Conservation (phyloP, 1,140 invertebrate species). For the Microplitis demolitor region DNA sequence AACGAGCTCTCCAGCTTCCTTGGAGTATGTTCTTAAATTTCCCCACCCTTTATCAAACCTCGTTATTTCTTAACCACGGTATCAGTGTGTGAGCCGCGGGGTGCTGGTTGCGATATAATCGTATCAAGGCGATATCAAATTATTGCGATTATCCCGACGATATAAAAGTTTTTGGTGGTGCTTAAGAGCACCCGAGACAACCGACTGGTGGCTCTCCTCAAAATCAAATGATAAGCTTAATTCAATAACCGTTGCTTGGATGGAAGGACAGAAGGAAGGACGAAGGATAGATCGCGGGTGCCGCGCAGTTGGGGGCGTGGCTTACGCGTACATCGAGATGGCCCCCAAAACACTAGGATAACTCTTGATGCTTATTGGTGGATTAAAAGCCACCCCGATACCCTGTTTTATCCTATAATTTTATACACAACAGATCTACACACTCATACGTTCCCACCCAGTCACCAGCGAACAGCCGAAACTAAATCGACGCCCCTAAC, state of each 20-base stretch:
- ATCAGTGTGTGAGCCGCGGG: constrained; percentile 18
- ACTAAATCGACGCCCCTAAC: too few species aligned
- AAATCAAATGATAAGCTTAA: constrained; percentile 79
- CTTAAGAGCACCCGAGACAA: constrained; percentile 58
- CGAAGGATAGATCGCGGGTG: constrained; percentile 38
- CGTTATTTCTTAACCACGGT: constrained; percentile 12
- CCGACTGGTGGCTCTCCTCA: constrained; percentile 67
- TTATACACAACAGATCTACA: background rate
- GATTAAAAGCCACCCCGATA: constrained; percentile 18
- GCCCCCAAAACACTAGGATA: background rate
- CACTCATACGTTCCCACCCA: constrained; percentile 2
- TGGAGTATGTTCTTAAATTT: background rate
- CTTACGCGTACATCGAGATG: background rate
- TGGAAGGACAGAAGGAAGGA: background rate
- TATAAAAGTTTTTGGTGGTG: constrained; percentile 59
- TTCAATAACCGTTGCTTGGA: constrained; percentile 65
- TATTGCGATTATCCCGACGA: constrained; percentile 63
- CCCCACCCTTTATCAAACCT: background rate
- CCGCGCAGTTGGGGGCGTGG: constrained; percentile 27
- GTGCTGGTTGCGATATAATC: constrained; percentile 58
- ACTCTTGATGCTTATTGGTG: constrained; percentile 12
- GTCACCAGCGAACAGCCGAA: background rate
- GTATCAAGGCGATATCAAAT: constrained; percentile 66
- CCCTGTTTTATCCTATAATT: background rate
- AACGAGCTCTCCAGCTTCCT: background rate